These are phyloP conservation scores for Sardina pilchardus DNA, from an alignment of 2,113 vertebrate species.

Conservation along the genomic window DNA sequence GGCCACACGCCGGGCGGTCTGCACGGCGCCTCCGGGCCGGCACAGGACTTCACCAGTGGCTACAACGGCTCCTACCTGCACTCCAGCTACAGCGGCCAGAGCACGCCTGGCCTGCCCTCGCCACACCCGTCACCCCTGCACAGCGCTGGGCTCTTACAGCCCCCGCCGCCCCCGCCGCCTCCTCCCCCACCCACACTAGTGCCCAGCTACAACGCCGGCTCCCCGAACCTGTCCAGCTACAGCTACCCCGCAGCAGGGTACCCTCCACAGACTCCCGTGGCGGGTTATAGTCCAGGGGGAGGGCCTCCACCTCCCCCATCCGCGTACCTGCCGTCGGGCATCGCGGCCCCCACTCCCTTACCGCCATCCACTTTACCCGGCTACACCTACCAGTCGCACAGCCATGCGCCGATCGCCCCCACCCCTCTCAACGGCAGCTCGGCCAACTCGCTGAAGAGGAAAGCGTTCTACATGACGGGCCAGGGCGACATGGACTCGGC, in stretches of 20 bases:
- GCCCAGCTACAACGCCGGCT: constrained; percentile 89
- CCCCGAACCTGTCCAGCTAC: constrained; percentile 91
- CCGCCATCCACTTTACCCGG: constrained; percentile 90
- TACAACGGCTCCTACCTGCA: constrained; percentile 97
- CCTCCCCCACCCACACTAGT: constrained; percentile 85
- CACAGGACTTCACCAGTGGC: constrained; percentile 96
- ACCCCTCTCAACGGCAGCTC: constrained; percentile 92
- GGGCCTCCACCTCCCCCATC: constrained; percentile 91
- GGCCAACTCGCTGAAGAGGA: constrained; percentile 95
- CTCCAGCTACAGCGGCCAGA: constrained; percentile 91
- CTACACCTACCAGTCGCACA: constrained; percentile 94
- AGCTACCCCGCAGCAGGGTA: constrained; percentile 92
- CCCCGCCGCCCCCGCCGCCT: constrained; percentile 79
- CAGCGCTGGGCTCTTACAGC: constrained; percentile 92
- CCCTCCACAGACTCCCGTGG: constrained; percentile 90
- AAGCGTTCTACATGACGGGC: constrained; percentile 98
- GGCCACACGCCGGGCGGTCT: constrained; percentile 89
- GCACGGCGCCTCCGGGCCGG: constrained; percentile 88
- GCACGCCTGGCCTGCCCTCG: constrained; percentile 88
- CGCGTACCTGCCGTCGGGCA: constrained; percentile 94
- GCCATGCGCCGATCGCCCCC: constrained; percentile 87
- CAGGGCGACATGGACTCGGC: constrained; percentile 96
- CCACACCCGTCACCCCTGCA: constrained; percentile 95
- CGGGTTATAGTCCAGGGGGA: constrained; percentile 90
- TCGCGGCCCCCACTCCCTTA: constrained; percentile 92